Conservation (phyloP, 1,140 invertebrate species). For the Cephus cinctus region DNA sequence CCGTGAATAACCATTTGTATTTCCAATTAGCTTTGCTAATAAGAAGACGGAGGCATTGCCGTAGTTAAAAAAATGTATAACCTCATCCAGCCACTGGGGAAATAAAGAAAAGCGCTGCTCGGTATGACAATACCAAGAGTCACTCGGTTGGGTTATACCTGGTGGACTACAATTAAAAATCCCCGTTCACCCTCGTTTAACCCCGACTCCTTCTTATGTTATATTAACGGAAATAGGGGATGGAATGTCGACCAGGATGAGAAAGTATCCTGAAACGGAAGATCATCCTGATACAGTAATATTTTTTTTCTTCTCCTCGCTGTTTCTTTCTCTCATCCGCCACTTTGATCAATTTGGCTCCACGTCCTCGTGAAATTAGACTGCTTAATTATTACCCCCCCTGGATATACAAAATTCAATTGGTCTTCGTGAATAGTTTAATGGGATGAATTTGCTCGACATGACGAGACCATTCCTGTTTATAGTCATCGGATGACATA, state of each 20-base stretch:
- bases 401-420: too few species aligned
- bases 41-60: conserved; percentile 54
- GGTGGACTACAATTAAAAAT: conserved; percentile 50
- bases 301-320: conserved; percentile 27
- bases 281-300: conserved; percentile 31
- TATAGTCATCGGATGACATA: too few species aligned
- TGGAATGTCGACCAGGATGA: conserved; percentile 25
- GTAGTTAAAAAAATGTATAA: conserved; percentile 52
- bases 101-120: conserved; percentile 54
- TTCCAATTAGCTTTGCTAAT: conserved; percentile 59
- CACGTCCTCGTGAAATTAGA: neutral
- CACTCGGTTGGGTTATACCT: conserved; percentile 32
- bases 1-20: conserved; percentile 58
- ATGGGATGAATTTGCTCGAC: too few species aligned
- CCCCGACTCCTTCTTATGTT: conserved; percentile 36
- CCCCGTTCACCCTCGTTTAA: conserved; percentile 41
- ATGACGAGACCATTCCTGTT: too few species aligned
- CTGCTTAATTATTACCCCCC: neutral
- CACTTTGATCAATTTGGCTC: neutral
- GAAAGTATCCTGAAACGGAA: conserved; percentile 19
- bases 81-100: conserved; percentile 56
- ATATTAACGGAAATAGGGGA: too few species aligned
- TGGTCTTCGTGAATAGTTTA: too few species aligned
- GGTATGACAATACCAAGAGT: conserved; percentile 51
- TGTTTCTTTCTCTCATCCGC: neutral